Evolutionary conservation across 2,797 vertebrate genomes (phyloP), one percentile per base, ranked within the genome.

Genomic region (Tamandua tetradactyla): DNA sequence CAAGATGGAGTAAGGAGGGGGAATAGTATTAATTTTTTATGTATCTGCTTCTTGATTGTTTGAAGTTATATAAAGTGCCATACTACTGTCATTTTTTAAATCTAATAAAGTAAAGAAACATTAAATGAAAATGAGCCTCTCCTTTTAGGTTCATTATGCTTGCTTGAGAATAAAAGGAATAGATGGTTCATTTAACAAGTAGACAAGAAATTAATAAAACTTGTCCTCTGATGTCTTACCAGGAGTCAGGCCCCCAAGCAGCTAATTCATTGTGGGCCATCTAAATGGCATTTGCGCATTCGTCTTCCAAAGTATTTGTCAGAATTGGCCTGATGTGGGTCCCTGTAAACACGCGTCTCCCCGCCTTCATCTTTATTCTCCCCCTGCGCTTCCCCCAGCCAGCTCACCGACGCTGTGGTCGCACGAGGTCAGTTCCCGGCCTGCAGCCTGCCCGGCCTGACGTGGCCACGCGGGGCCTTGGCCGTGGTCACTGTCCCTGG

Each of bases 161-260:
- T 93, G 87, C 81, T 87, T 74, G 22, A 76, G 81, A 96, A 87
- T 90, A 49, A 82, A 69, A 90, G 9, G 18, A 57, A 90, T 72
- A 15, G 20, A 71, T 83, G 76, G 7, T 79, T 95, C 20, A 40
- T 83, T 94, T 94, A 90, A 86, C 32, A 93, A 62, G 1, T 20
- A 83, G 52, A 52, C 12, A 92, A 72, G 61, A 91, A 87, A 68
- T 91, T 64, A 76, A 49, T 75, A 92, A 93, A 87, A 84, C 32
- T 27, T 87, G 15, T 78, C 18, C 9, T 90, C 68, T 93, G n/a
- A 76, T 40, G 64, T 87, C 57, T 86, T 61, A 61, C 47, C 13
- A 55, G 4, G 71, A 64, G 76, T 75, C 25, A 57, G 25, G 62
- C 52, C 81, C 89, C 69, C 30, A 61, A 69, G 47, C 1, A 17